Base-by-base conservation (phyloP, 1,140 invertebrate genomes). In the Papilio dardanus region DNA sequence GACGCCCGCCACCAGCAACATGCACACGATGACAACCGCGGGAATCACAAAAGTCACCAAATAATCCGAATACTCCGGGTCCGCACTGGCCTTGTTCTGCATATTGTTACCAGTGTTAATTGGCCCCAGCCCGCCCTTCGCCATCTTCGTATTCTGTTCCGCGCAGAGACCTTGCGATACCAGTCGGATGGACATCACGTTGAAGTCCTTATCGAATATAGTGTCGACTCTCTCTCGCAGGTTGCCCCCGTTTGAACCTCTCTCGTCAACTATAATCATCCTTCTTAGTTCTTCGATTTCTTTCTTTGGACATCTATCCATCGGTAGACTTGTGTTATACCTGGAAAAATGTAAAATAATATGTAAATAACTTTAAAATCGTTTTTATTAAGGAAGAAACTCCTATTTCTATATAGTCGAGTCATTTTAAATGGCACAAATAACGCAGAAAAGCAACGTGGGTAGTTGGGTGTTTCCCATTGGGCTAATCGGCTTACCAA, bases 11-110 rank as follows among this genome's bases (percentile, higher is more conserved):
- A 99, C 94, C 0, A 99, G 90, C 1, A 99, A 94, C 97, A 99
- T 99, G 7, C 96, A 96, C 0, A 97, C 95, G 75, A 99, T 98
- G 8, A 99, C 97, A 19, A 99, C 95, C 0, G 97, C 97, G 0
- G 98, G 98, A 54, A 99, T 95, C 14, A 99, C 96, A 77, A 98
- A 98, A 0, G 97, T 99, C n/a, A 98, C 95, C 71, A 98, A 94
- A 86, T 98, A 98, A 80, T 98, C 97, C 16, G 97, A 95, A 83
- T 98, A 97, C 80, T 98, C 97, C 0, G 83, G 81, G 30, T 78
- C 81, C 1, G 84, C 83, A 5, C 83, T 83, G 3, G 87, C 79
- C 62, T 89, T 90, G 66, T 87, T 86, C 21, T 85, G 84, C 50
- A 77, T 54, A 74, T 89, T 74, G 66, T 74, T 65, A 33, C 83